A percentile compares a stretch with the other conserved stretches of the same genome.
phyloP scores from a whole-genome alignment of 23 tunicate genomes.

The Ascidia mentula region DNA sequence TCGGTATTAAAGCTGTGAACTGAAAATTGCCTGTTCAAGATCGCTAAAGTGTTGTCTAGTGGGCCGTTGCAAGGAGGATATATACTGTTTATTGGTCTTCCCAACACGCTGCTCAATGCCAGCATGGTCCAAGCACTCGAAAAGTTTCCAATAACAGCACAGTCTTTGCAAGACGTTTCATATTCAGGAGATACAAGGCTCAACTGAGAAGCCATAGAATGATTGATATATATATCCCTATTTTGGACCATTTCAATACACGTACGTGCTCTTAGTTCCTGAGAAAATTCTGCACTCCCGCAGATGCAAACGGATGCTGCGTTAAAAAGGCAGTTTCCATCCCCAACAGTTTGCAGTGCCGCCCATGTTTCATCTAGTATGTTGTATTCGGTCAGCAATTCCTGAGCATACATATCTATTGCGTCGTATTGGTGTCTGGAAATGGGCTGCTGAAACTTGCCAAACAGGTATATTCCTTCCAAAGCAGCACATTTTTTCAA shows the following conservation, averaged over 20 bases:
- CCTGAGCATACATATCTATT: background rate
- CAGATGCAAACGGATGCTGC: background rate
- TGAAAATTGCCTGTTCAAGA: background rate
- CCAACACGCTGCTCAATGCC: background rate
- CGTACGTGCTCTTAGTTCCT: background rate
- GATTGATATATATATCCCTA: background rate
- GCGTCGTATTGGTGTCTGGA: background rate
- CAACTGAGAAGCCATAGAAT: background rate
- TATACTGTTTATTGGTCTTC: slow-evolving; percentile 3
- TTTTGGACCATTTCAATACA: background rate
- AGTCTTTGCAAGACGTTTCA: background rate
- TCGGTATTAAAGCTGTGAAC: background rate
- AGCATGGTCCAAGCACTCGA: slow-evolving; percentile 9
- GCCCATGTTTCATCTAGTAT: background rate
- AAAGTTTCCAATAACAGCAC: background rate
- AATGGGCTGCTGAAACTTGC: background rate
- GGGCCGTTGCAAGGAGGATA: slow-evolving; percentile 15
- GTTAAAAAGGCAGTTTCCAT: background rate
- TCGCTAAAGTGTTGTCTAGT: background rate
- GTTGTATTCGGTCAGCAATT: background rate
- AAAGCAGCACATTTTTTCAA: background rate
- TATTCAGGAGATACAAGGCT: background rate
- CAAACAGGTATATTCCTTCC: background rate
- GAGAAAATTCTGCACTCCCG: background rate
- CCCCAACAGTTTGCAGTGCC: background rate